Base-by-base conservation (phyloP, 2,888 invertebrate species). In the Orthosia gothica region DNA sequence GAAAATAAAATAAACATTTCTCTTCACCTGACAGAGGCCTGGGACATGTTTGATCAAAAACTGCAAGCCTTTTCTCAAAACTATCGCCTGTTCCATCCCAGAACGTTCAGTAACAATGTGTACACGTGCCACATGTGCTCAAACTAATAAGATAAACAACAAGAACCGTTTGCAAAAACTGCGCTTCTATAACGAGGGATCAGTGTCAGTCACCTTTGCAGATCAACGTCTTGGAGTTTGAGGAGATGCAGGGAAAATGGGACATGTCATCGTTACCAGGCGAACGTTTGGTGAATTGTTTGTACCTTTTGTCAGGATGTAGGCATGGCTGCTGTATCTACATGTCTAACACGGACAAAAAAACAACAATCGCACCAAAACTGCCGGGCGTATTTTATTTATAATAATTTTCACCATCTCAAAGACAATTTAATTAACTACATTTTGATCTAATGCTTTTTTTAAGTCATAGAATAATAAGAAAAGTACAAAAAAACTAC, bases 151-250 rank as follows among this genome's bases (percentile, higher is more conserved):
- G 58, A 66, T 68, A 80, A 74, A 82, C 69, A 78, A 68, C 64
- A 74, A 57, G 64, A 32, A 69, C 23, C 50, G 57, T 64, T 50
- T 15, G 81, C 75, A 74, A 82, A 83, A 81, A 82, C 59, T 47
- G 15, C 75, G 54, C 45, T 82, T 40, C 67, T 18, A 12, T 82
- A 82, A 82, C 81, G 84, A 84, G 62, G 69, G 66, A 52, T 82
- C 20, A 80, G 70, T 84, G 81, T 82, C 81, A 75, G 32, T 72
- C 81, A 71, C 83, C 71, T 82, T 57, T 45, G n/a, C 26, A 59
- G 71, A 82, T 80, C 55, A 52, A 12, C 23, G 50, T 13, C 12
- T 74, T 23, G 23, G 61, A 62, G 49, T n/a, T 52, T 20, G 50
- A n/a, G 18, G 47, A 52, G 26, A 47, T 50, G 18, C n/a, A 15